Evolutionary conservation across 1,140 invertebrate species (phyloP), one percentile per base, ranked within the genome.

Genomic region (Cardiocondyla obscurior): DNA sequence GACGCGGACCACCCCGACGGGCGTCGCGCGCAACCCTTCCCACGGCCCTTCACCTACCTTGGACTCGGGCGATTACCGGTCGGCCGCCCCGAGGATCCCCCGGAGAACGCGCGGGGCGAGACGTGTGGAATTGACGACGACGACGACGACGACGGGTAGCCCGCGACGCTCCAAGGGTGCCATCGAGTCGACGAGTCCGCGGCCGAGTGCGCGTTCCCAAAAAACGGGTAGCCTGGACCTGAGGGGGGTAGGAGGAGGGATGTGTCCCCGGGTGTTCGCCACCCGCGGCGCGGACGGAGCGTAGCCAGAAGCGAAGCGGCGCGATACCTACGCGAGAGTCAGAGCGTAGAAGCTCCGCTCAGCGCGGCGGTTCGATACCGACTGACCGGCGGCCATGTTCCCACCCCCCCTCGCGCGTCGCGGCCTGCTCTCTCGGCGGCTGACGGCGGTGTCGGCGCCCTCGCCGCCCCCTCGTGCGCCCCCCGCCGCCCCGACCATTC

Each of bases 361-460:
- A 76, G 79, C 62, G 51, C 88, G 88, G 64, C 89, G 91, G 91
- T 91, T 92, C 91, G 91, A 92, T 92, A 92, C 90, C 91, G 90
- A 92, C 91, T 92, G 87, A 90, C 86, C 82, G 89, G 73, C 91
- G 84, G 91, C 91, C 91, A 92, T 92, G 73, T 92, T 92, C 83
- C 89, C 88, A 88, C 86, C 90, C 90, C 86, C 83, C 83, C 36
- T 30, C 55, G 46, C n/a, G 46, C 12, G 7, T 10, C n/a, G n/a
- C n/a, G n/a, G n/a, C n/a, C 16, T 4, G 36, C 36, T 85, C 83
- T 73, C 28, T 46, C 72, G 53, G 67, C 70, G 73, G 46, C 49
- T 70, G 88, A 67, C 85, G 42, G 19, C 73, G 65, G 65, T 51
- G 44, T 51, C 74, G 67, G 36, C 85, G 49, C 42, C 70, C 44